A percentile compares a stretch with the other conserved stretches of the same genome.
Conservation (phyloP, 2,888 invertebrate genomes). For the Dexiosoma caninum region DNA sequence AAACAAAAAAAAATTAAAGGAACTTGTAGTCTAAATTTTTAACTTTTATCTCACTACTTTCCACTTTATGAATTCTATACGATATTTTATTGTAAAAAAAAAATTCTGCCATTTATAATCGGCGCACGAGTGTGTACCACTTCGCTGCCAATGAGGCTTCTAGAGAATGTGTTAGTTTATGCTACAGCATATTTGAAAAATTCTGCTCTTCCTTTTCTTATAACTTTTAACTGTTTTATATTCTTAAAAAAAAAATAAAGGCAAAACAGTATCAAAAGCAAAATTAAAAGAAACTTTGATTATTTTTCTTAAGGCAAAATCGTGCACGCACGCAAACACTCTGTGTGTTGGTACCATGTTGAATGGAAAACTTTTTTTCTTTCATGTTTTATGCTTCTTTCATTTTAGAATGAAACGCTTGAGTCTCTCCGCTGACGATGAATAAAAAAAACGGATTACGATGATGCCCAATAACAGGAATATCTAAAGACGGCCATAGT, state of each 20-base stretch:
- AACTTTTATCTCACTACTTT: neutral
- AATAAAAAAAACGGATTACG: slow-evolving; percentile 9
- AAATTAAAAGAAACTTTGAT: slow-evolving; percentile 52
- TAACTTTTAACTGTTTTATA: neutral
- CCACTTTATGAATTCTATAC: neutral
- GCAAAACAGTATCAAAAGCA: slow-evolving; percentile 5
- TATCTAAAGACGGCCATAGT: neutral
- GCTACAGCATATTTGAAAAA: neutral
- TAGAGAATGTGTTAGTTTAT: neutral
- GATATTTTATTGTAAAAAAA: neutral
- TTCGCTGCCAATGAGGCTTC: neutral
- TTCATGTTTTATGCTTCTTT: slow-evolving; percentile 2
- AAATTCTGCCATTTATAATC: neutral
- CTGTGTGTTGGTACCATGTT: neutral
- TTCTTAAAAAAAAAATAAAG: neutral
- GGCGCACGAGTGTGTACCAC: neutral
- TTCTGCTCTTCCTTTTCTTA: neutral
- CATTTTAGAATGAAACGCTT: neutral
- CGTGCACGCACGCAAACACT: neutral
- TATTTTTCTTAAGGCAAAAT: slow-evolving; percentile 50
- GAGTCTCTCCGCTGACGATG: neutral
- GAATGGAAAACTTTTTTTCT: slow-evolving; percentile 14
- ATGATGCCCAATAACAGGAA: neutral
- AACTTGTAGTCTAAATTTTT: no score
- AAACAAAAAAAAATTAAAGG: no score